Evolutionary conservation across 2,113 vertebrate species (phyloP).

Genomic region (Psittacula cyanocephala): DNA sequence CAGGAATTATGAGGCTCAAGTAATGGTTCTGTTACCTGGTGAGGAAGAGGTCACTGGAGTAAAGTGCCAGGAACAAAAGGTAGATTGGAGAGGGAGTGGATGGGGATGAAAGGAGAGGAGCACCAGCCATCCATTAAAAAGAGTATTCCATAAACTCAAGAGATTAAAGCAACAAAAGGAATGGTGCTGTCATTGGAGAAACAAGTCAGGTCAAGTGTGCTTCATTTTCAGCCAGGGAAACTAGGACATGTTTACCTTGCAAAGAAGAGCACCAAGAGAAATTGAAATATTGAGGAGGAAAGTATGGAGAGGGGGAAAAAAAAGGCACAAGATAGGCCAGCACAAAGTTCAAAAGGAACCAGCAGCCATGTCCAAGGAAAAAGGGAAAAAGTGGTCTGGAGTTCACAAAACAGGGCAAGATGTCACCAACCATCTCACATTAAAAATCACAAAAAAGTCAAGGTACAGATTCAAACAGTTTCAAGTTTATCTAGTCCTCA

Average conservation of each 20-base stretch:
- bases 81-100: background rate
- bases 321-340: background rate
- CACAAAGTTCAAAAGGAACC: background rate
- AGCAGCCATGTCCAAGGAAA: background rate
- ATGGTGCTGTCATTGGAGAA: background rate
- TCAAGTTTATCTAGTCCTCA: background rate
- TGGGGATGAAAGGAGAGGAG: background rate
- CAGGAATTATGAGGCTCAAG: background rate
- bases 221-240: background rate
- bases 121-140: background rate
- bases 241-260: background rate
- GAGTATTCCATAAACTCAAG: background rate
- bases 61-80: background rate
- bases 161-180: background rate
- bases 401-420: background rate
- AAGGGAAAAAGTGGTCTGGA: background rate
- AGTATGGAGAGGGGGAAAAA: background rate
- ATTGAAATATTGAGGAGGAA: background rate
- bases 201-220: background rate
- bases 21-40: background rate
- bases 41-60: background rate
- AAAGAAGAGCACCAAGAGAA: background rate
- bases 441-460: background rate
- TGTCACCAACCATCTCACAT: background rate
- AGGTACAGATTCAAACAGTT: background rate